Evolutionary conservation across 2,888 invertebrate genomes (phyloP).

Genomic region (Heterodera filipjevi): DNA sequence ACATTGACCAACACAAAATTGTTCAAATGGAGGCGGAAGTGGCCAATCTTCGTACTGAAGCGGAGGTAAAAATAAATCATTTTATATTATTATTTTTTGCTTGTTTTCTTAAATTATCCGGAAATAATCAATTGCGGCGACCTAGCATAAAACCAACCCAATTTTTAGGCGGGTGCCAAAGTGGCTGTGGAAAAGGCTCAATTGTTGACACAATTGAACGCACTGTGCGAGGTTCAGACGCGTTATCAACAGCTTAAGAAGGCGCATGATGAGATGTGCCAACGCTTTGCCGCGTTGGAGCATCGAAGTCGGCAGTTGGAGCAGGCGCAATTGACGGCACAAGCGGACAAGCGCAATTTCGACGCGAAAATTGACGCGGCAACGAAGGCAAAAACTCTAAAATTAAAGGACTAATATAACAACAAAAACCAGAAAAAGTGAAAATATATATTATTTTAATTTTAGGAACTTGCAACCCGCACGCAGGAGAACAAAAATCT

Average conservation of each 20-base stretch:
- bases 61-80: conserved; percentile 19
- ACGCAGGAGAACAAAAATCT: conserved; percentile 25
- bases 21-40: conserved; percentile 29
- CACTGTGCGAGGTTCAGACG: conserved; percentile 30
- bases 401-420: too few relatives aligned
- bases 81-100: too few relatives aligned
- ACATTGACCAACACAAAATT: conserved; percentile 36
- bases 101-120: too few relatives aligned
- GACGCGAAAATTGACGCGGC: conserved; percentile 19
- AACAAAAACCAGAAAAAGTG: too few relatives aligned
- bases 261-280: conserved; percentile 18
- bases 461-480: conserved; percentile 15
- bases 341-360: conserved; percentile 20
- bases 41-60: conserved; percentile 19
- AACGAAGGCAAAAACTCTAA: conserved; percentile 19
- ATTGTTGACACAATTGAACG: conserved; percentile 31
- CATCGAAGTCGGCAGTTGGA: conserved; percentile 14
- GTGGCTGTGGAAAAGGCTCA: conserved; percentile 35
- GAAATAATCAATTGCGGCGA: too few relatives aligned
- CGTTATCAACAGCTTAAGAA: conserved; percentile 29
- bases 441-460: too few relatives aligned
- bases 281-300: conserved; percentile 6
- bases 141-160: too few relatives aligned
- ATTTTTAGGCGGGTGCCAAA: conserved; percentile 37
- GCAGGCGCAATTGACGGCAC: conserved; percentile 11